phyloP scores from a whole-genome alignment of 2,888 invertebrate species.

The Alloscopus bannaensis region DNA sequence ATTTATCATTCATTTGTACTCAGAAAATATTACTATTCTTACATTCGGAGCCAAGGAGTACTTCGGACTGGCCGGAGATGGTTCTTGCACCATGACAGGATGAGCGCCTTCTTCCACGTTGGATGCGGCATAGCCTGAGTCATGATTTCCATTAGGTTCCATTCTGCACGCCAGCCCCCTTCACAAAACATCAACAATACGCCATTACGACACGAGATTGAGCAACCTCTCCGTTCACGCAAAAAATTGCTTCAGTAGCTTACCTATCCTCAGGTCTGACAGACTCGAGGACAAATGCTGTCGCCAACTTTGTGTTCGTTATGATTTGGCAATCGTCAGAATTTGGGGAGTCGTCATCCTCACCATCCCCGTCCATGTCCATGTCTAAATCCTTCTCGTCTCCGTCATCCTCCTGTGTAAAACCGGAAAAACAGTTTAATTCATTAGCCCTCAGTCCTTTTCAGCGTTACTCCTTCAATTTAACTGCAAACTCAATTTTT shows the following conservation, averaged over 20 bases:
- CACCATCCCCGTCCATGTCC: constrained; percentile 75
- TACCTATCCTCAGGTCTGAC: constrained; percentile 82
- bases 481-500: too few species aligned
- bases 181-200: background rate
- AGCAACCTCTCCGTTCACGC: background rate
- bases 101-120: constrained; percentile 79
- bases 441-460: too few species aligned
- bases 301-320: constrained; percentile 89
- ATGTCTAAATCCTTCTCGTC: constrained; percentile 75
- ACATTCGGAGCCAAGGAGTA: constrained; percentile 69
- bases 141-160: constrained; percentile 89
- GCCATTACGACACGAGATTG: background rate
- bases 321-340: constrained; percentile 88
- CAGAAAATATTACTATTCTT: too few species aligned
- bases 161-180: constrained; percentile 78
- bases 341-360: constrained; percentile 74
- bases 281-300: constrained; percentile 92
- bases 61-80: constrained; percentile 70
- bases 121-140: constrained; percentile 87
- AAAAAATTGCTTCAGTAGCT: background rate
- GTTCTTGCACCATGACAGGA: constrained; percentile 67
- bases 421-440: too few species aligned
- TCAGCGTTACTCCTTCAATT: too few species aligned
- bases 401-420: constrained; percentile 52
- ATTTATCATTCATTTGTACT: too few species aligned